Evolutionary conservation across 2,888 invertebrate genomes (phyloP).

Genomic region (Eupithecia subfuscata): DNA sequence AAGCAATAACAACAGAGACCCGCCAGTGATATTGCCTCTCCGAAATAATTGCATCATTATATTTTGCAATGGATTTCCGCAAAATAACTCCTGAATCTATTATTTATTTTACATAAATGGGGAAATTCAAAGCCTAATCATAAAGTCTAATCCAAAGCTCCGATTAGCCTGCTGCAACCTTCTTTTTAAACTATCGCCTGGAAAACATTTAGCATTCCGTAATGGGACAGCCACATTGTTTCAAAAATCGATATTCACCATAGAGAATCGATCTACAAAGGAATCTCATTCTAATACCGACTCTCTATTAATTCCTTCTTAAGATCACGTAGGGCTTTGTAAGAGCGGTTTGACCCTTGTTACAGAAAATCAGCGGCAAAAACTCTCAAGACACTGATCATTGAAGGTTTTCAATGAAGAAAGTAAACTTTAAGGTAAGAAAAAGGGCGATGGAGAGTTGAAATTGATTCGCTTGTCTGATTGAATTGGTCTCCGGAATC

Average conservation of each 20-base stretch:
- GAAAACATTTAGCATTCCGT: background rate
- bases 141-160: background rate
- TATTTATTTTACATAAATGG: background rate
- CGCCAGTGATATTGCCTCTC: no score
- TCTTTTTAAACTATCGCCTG: background rate
- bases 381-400: slow-evolving; percentile 12
- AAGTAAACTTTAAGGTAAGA: background rate
- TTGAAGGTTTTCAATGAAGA: slow-evolving; percentile 14
- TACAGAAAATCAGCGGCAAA: slow-evolving; percentile 16
- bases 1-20: background rate
- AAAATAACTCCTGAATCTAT: no score
- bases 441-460: slow-evolving; percentile 26
- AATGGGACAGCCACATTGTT: background rate
- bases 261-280: slow-evolving; percentile 22
- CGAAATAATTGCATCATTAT: no score
- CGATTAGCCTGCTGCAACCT: background rate
- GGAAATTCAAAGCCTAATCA: background rate
- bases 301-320: slow-evolving; percentile 64
- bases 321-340: slow-evolving; percentile 65
- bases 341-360: slow-evolving; percentile 57
- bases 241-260: background rate
- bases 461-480: slow-evolving; percentile 40
- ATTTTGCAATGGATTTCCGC: no score
- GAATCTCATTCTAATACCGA: slow-evolving; percentile 50
- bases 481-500: slow-evolving; percentile 52